Base-by-base conservation (phyloP, 2,888 invertebrate genomes). In the Apocheima hispidaria region DNA sequence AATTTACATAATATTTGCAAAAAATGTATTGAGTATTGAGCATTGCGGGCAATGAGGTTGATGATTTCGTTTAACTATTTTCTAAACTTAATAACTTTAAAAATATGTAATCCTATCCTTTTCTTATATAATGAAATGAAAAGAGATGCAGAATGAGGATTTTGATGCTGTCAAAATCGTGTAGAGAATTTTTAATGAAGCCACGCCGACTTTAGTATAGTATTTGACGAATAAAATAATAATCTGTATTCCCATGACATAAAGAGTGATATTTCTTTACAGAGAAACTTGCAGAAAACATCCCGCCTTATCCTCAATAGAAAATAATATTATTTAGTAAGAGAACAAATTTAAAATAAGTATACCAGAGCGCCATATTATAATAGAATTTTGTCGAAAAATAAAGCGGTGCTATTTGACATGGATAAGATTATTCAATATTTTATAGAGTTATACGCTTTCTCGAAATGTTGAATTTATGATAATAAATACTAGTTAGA, bases 251-350 rank as follows among this genome's bases (percentile, higher is more conserved):
- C 5, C 41, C 41, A 6, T 21, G 14, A 23, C 6, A 23, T 43
- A 23, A 43, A 23, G 7, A 23, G 6, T 43, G 3, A 38, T 38
- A 21, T 26, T 21, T 33, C 7, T 35, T 46, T 48, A 23, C 48
- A 55, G 55, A 55, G 10, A 48, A 38, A 38, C 40, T 51, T 0
- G 14, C 18, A 30, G 20, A 38, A 9, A 55, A 48, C 38, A 14
- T 21, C 20, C 55, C 55, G 21, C 46, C 55, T 16, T 55, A 46
- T 14, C 55, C 55, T 10, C 16, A 55, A 38, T 38, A 55, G 46
- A 6, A 30, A 46, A n/a, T 30, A 12, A 20, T 9, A 4, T 28
- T 18, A 30, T 16, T 30, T 26, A 10, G 0, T 30, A 46, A 21
- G 21, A 21, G 21, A 2, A 20, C 7, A 33, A 20, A 35, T 18